A percentile compares a stretch with the other conserved stretches of the same genome.
These are phyloP conservation scores for Acrocephalus kingi DNA, from an alignment of 2,113 vertebrate species.

Conservation along the genomic window DNA sequence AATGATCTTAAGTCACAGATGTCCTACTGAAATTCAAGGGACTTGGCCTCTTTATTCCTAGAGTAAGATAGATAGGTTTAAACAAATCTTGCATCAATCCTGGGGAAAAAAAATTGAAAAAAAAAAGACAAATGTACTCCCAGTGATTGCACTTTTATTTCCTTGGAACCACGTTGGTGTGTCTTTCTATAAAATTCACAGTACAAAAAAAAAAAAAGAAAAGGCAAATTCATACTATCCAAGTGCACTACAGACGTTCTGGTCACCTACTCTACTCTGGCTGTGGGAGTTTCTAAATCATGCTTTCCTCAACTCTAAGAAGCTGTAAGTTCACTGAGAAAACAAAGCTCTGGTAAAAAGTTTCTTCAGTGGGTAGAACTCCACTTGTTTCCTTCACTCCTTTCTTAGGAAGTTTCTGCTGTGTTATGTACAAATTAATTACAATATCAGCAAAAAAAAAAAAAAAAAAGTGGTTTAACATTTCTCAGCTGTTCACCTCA, in stretches of 20 bases:
- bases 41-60: not conserved
- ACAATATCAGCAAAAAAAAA: not conserved
- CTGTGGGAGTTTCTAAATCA: not conserved
- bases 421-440: not conserved
- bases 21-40: not conserved
- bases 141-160: constrained; percentile 36
- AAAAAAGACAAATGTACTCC: not conserved
- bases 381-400: not conserved
- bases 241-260: not conserved
- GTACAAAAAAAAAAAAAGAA: not conserved
- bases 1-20: not conserved
- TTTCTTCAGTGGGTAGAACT: not conserved
- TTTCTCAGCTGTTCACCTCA: not conserved
- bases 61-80: not conserved
- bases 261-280: not conserved
- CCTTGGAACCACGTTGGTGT: not conserved
- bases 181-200: not conserved
- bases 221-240: not conserved
- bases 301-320: not conserved
- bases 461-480: not conserved
- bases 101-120: not conserved
- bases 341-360: not conserved
- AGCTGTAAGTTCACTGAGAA: not conserved
- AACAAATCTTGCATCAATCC: not conserved
- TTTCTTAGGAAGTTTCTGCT: not conserved